Evolutionary conservation across 2,797 vertebrate species (phyloP), one percentile per base, ranked within the genome.

Genomic region (Arnoldichthys spilopterus): DNA sequence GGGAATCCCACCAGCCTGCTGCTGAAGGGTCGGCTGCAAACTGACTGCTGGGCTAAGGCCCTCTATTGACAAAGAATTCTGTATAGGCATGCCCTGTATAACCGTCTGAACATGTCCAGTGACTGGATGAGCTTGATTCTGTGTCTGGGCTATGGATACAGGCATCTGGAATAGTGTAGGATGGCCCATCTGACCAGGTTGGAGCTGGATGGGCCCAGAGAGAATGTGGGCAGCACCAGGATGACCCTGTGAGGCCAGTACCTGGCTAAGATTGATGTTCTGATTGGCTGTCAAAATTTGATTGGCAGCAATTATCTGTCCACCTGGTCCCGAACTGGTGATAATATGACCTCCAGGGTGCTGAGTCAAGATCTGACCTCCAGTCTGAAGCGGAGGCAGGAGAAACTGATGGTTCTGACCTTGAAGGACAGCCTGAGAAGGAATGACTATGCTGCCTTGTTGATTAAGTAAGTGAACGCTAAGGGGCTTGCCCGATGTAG

Each of bases 111-210:
- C 88, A 2, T 95, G 82, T 0, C 95, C 92, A 0, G 95, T 93
- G 0, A 94, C 88, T 0, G 95, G 90, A 66, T 96, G 95, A 68
- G 92, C 95, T 85, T 96, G 96, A 0, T 94, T 93, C 84, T 94
- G 95, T 77, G 90, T 85, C 76, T 96, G 93, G 0, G 96, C 92
- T 83, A 97, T 58, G 0, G 96, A 95, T 0, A 98, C 96, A 0
- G 97, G 97, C 97, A 98, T 97, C 90, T 98, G 97, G 92, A 98
- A 98, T 3, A 99, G 93, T 0, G 96, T 93, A 0, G 93, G 94
- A 6, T 95, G 95, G 0, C 94, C 96, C 86, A 97, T 96, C 81
- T 98, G 96, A 61, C 97, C 96, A 0, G 95, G 85, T 78, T 97
- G 96, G 22, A 97, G 92, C 87, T 97, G 96, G 81, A 97, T 97